Conservation (phyloP, 1,140 invertebrate genomes). For the Latrodectus geometricus region DNA sequence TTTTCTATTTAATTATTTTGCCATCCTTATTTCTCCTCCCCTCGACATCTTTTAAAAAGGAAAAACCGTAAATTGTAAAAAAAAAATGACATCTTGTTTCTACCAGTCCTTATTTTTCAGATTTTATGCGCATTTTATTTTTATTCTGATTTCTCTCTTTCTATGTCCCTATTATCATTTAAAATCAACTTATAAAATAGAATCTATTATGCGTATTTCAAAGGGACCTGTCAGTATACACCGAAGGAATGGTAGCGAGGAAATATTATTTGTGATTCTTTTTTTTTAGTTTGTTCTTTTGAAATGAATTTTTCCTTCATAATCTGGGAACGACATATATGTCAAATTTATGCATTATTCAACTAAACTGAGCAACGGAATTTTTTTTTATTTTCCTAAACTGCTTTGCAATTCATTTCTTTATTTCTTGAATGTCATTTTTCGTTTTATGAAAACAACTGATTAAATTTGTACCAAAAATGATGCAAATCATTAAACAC, state of each 20-base stretch:
- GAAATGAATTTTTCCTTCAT: background rate
- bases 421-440: background rate
- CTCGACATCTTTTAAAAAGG: background rate
- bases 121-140: background rate
- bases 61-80: constrained; percentile 20
- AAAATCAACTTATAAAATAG: constrained; percentile 9
- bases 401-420: no score
- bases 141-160: background rate
- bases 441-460: background rate
- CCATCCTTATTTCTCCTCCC: background rate
- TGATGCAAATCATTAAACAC: no score
- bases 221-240: background rate
- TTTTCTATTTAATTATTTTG: constrained; percentile 1
- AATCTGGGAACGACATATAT: background rate
- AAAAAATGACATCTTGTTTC: constrained; percentile 48
- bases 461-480: no score
- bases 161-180: constrained; percentile 10
- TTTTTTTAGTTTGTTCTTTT: background rate
- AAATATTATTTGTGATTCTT: background rate
- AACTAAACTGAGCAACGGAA: no score
- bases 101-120: background rate
- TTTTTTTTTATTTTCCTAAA: no score
- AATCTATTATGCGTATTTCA: constrained; percentile 4
- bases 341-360: background rate
- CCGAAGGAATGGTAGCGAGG: background rate